A percentile compares a stretch with the other conserved stretches of the same genome.
phyloP scores from a whole-genome alignment of 2,888 invertebrate genomes.

The Spisula solida region DNA sequence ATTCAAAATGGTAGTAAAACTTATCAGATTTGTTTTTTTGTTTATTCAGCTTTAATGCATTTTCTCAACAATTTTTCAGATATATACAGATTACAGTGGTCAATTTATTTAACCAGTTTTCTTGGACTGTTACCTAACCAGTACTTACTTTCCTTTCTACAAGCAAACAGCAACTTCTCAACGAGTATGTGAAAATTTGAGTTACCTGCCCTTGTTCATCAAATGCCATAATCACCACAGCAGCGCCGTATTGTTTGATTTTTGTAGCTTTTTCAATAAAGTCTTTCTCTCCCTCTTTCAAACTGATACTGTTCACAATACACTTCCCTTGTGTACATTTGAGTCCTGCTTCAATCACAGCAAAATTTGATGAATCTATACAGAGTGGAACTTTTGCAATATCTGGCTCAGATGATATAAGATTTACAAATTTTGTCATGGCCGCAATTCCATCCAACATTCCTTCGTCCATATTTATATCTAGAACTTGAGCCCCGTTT shows the following conservation, averaged over 20 bases:
- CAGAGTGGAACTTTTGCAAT: conserved; percentile 89
- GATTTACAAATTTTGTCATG: conserved; percentile 89
- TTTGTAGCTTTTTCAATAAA: conserved; percentile 89
- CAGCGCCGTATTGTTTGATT: conserved; percentile 89
- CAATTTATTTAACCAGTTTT: no score
- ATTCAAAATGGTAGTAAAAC: no score
- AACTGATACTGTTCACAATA: conserved; percentile 90
- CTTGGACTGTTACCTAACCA: no score
- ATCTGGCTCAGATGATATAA: conserved; percentile 89
- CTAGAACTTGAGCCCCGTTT: conserved; percentile 89
- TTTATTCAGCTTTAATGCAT: no score
- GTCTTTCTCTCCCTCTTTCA: conserved; percentile 90
- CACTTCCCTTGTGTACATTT: conserved; percentile 89
- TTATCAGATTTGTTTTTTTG: no score
- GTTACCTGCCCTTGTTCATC: conserved; percentile 89
- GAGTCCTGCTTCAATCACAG: conserved; percentile 89
- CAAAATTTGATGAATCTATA: conserved; percentile 90
- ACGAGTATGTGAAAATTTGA: no score
- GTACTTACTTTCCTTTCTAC: no score
- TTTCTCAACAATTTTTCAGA: no score
- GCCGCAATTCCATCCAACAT: conserved; percentile 89
- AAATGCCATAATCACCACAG: conserved; percentile 90
- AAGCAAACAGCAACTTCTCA: no score
- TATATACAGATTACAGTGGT: no score
- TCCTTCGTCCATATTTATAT: conserved; percentile 90